Conservation (phyloP, 2,888 invertebrate species). For the Endomychus coccineus region DNA sequence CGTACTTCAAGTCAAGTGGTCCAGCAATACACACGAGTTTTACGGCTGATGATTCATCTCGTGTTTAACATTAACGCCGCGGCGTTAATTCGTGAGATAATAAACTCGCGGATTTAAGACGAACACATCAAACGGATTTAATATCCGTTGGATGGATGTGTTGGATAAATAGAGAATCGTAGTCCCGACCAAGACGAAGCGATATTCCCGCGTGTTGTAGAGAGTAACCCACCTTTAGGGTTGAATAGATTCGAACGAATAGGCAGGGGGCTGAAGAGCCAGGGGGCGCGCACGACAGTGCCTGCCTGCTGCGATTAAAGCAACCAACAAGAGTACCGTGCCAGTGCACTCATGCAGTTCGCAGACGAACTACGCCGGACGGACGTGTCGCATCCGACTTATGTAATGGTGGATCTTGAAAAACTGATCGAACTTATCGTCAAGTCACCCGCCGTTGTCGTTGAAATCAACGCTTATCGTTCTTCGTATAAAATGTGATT, state of each 20-base stretch:
- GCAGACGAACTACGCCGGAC: conserved; percentile 20
- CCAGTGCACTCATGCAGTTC: conserved; percentile 22
- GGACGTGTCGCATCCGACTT: conserved; percentile 27
- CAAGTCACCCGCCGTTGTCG: neutral
- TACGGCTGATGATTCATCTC: too few species aligned
- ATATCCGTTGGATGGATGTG: too few species aligned
- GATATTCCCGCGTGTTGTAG: conserved; percentile 6
- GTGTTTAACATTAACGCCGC: too few species aligned
- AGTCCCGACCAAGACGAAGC: too few species aligned
- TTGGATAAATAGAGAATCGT: too few species aligned
- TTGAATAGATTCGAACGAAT: conserved; percentile 3
- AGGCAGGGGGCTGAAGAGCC: conserved; percentile 4
- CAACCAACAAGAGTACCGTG: conserved; percentile 7
- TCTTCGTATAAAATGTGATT: too few species aligned
- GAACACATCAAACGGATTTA: too few species aligned
- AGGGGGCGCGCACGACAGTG: conserved; percentile 2
- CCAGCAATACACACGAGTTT: too few species aligned
- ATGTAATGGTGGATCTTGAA: conserved; percentile 32
- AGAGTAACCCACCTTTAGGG: conserved; percentile 6
- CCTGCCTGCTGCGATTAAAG: conserved; percentile 7
- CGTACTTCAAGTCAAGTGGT: too few species aligned
- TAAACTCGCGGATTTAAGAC: too few species aligned
- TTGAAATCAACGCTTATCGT: too few species aligned
- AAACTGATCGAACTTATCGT: conserved; percentile 3
- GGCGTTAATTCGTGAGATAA: too few species aligned